Base-by-base conservation (phyloP, 1,140 invertebrate genomes). In the Caenorhabditis remanei region DNA sequence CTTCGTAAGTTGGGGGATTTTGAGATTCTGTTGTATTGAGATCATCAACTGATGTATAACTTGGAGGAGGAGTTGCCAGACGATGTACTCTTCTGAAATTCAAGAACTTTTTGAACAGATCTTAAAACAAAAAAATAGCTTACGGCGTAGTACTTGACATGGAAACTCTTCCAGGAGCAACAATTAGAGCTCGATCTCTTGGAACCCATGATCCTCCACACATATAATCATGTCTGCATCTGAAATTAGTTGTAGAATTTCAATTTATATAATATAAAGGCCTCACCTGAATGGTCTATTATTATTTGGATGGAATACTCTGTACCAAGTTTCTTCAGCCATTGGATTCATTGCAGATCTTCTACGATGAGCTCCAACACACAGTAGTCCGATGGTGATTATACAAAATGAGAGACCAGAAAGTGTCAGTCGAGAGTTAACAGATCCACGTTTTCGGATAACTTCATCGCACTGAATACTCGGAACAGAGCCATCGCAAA, bases 321-420 rank as follows among this genome's bases (percentile, higher is more conserved):
- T 21, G 48, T 87, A 87, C 86, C 86, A 87, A 5, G 86, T 87
- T 56, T 87, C 86, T 56, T 79, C 61, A 7, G 71, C 50, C 43
- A 53, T 19, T 21, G 86, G 71, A 56, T 75, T 86, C 58, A 87
- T 61, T n/a, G 65, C 86, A 13, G 79, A 71, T 83, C 75, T 14
- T 8, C 86, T 53, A 46, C 86, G 71, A 79, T 82, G 63, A 13
- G 87, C 87, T 48, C 85, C 67, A 82, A 88, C 87, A 82, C 87
- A 88, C 19, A 88, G 85, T 9, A 88, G 21, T 63, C 83, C 87
- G 48, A 88, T 88, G 11, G 85, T 88, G 32, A 88, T 88, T 21
- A 88, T 85, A 48, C 87, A 88, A 50, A 88, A 88, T 24, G 87
- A 88, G 4, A 88, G 88, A 48, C 83, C 88, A 83, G 67, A 63